A percentile compares a stretch with the other conserved stretches of the same genome.
Evolutionary conservation across 2,888 invertebrate species (phyloP).

Genomic region (Allophyes oxyacanthae): DNA sequence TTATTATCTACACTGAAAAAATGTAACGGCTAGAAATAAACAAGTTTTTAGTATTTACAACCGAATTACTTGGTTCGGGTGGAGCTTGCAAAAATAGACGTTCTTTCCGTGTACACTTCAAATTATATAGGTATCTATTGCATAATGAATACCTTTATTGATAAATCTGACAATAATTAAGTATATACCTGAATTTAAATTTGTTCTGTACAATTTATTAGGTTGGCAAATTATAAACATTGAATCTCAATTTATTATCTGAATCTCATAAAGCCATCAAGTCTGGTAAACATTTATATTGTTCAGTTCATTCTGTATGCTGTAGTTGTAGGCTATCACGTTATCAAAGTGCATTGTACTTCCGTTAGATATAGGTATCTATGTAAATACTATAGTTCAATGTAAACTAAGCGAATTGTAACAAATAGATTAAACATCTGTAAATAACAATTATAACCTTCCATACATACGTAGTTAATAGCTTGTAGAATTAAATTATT

Average conservation of each 20-base stretch:
- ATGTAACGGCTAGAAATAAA: too few relatives aligned
- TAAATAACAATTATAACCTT: constrained; percentile 56
- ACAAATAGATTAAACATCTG: constrained; percentile 45
- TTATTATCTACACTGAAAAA: too few relatives aligned
- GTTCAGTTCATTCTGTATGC: too few relatives aligned
- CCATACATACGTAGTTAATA: constrained; percentile 37
- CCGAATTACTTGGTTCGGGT: too few relatives aligned
- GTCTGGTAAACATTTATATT: constrained; percentile 3
- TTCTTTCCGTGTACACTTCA: too few relatives aligned
- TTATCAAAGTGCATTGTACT: constrained; percentile 73
- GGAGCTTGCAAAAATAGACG: too few relatives aligned
- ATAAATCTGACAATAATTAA: too few relatives aligned
- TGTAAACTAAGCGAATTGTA: constrained; percentile 44
- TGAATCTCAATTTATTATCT: constrained; percentile 1
- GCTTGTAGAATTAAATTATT: constrained; percentile 60
- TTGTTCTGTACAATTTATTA: background rate
- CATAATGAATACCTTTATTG: too few relatives aligned
- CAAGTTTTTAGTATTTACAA: too few relatives aligned
- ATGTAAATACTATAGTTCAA: constrained; percentile 51
- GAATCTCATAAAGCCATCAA: constrained; percentile 11
- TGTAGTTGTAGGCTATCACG: constrained; percentile 39
- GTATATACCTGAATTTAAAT: too few relatives aligned
- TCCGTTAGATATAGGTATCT: constrained; percentile 61
- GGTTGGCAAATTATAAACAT: background rate
- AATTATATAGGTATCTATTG: too few relatives aligned